Base-by-base conservation (phyloP, 2,888 invertebrate genomes). In the Cataglyphis cursor region DNA sequence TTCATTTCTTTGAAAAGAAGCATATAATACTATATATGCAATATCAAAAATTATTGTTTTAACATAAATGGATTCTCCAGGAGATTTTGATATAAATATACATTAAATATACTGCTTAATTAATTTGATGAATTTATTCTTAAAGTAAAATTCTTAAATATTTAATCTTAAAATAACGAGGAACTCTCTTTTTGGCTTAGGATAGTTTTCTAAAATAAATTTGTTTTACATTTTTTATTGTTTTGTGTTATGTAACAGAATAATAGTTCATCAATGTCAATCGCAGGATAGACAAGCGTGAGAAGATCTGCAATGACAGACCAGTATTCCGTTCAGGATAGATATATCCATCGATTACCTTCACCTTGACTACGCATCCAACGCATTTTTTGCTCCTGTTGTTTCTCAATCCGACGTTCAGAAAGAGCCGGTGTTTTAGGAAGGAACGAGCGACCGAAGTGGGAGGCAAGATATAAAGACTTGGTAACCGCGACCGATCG, bases 381-480 rank as follows among this genome's bases (percentile, higher is more conserved):
- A 38, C 61, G 62, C 3, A 41, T 85, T 82, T 87, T 85, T 88
- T 90, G 76, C 73, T 82, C 85, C 41, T 54, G 18, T 82, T 83
- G 73, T 64, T 81, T 84, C 78, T 80, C 66, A 80, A 70, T 65
- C 59, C 28, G 41, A 82, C 75, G 59, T 85, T 82, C 82, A 84
- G 87, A 87, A 88, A 65, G 70, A 80, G 9, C 10, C 61, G 72
- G 44, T 61, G 80, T 87, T 88, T 83, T 74, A 89, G 85, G 88
- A 89, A 88, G 85, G 88, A 86, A 59, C 73, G 76, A 51, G 48
- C 54, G 73, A 62, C 66, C 38, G 75, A 81, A 85, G 89, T 89
- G 87, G 91, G 92, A 88, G 92, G 31, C 61, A 86, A 73, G 78
- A 86, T 92, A 92, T 92, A 93, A 91, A 91, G 87, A 84, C 87